These are phyloP conservation scores for Andrena camellia DNA, from an alignment of 2,888 invertebrate species.

Conservation along the genomic window DNA sequence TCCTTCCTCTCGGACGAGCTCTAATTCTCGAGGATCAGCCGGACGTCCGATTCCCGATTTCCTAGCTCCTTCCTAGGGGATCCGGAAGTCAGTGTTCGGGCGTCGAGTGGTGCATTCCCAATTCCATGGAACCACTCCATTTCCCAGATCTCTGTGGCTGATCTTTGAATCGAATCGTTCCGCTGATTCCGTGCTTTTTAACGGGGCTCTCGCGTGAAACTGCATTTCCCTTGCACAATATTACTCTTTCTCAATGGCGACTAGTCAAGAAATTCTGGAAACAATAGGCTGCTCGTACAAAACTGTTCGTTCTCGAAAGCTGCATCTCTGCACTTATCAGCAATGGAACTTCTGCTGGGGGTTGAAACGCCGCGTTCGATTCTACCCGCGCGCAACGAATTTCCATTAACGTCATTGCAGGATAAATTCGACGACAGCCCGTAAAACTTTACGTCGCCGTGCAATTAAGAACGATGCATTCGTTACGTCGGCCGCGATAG, in stretches of 20 bases:
- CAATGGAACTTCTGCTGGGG: too few relatives aligned
- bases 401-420: slow-evolving; percentile 19
- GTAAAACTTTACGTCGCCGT: slow-evolving; percentile 27
- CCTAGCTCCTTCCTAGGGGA: slow-evolving; percentile 34
- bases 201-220: neutral
- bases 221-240: neutral
- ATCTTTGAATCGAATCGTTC: slow-evolving; percentile 20
- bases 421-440: slow-evolving; percentile 29
- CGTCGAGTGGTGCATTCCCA: slow-evolving; percentile 50
- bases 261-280: too few relatives aligned
- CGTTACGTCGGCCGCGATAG: slow-evolving; percentile 31
- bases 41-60: slow-evolving; percentile 61
- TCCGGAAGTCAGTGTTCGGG: slow-evolving; percentile 40
- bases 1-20: slow-evolving; percentile 53
- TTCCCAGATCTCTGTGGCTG: slow-evolving; percentile 23
- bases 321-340: too few relatives aligned
- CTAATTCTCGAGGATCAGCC: slow-evolving; percentile 66
- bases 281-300: too few relatives aligned
- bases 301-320: too few relatives aligned
- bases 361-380: neutral
- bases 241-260: too few relatives aligned
- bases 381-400: slow-evolving; percentile 11
- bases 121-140: slow-evolving; percentile 15
- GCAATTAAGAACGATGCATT: slow-evolving; percentile 49
- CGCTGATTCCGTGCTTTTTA: slow-evolving; percentile 41